phyloP scores from a whole-genome alignment of 2,113 vertebrate species.

The Otocyon megalotis region DNA sequence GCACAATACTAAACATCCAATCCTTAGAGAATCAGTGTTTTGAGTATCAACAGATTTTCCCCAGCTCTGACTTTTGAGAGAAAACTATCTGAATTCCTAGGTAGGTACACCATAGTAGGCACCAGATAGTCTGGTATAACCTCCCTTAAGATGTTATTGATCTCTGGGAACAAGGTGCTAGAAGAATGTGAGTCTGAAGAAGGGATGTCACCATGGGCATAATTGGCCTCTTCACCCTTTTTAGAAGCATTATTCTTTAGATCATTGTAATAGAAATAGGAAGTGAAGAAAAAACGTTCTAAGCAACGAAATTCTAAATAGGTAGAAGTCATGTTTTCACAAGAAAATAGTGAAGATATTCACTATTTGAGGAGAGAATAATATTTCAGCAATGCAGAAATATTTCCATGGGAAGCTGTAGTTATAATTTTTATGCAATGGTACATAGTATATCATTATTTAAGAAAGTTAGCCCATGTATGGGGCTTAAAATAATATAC shows the following conservation, averaged over 20 bases:
- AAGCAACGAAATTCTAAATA: constrained; percentile 5
- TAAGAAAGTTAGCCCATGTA: background rate
- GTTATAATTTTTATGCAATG: background rate
- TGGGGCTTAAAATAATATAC: background rate
- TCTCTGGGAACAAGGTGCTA: background rate
- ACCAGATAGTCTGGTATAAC: background rate
- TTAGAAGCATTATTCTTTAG: background rate
- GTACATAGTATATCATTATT: background rate
- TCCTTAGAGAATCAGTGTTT: background rate
- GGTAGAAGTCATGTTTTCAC: background rate
- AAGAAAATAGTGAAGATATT: background rate
- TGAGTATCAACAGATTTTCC: background rate
- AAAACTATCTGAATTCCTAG: background rate
- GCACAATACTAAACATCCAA: background rate
- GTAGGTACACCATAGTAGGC: background rate
- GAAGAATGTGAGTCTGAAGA: background rate
- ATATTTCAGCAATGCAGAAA: background rate
- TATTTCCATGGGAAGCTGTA: background rate
- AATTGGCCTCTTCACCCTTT: background rate
- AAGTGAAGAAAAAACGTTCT: background rate
- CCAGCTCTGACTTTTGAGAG: background rate
- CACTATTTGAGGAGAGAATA: background rate
- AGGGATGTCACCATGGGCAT: background rate
- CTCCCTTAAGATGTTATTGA: background rate
- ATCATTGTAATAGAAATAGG: background rate